Percentiles rank a stretch among this genome's conserved stretches.
These are phyloP conservation scores for Agelas oroides DNA, from an alignment of 37 sponge, comb jelly and placozoan genomes.

Conservation along the genomic window DNA sequence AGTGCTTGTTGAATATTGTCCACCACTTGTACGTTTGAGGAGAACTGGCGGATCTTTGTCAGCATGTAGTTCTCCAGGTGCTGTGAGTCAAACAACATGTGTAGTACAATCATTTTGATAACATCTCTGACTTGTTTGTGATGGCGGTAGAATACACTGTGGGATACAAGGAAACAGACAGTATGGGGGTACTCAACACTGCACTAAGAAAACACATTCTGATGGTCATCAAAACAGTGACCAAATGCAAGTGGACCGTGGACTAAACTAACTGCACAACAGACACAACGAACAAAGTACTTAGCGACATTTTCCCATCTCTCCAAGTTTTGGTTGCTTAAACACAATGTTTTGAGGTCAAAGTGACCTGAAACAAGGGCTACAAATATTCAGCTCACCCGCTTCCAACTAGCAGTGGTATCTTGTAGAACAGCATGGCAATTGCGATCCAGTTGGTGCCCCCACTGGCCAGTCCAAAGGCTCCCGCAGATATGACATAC, in stretches of 20 bases:
- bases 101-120: conserved; percentile 69
- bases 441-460: conserved; percentile 70
- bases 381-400: conserved; percentile 62
- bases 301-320: too few relatives aligned
- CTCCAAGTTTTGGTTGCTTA: too few relatives aligned
- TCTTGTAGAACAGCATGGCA: conserved; percentile 70
- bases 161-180: neutral
- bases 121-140: conserved; percentile 63
- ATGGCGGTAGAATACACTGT: conserved; percentile 72
- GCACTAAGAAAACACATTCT: too few relatives aligned
- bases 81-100: conserved; percentile 68
- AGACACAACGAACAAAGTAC: too few relatives aligned
- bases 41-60: conserved; percentile 54
- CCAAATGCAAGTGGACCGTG: neutral
- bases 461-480: conserved; percentile 80
- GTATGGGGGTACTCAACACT: neutral
- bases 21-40: conserved; percentile 45
- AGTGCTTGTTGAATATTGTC: conserved; percentile 67
- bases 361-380: too few relatives aligned
- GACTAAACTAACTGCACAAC: too few relatives aligned
- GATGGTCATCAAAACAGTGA: neutral
- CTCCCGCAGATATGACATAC: conserved; percentile 70
- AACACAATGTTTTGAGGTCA: too few relatives aligned
- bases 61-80: conserved; percentile 69
- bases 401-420: conserved; percentile 71